Base-by-base conservation (phyloP, 2,888 invertebrate species). In the Microctonus hyperodae region DNA sequence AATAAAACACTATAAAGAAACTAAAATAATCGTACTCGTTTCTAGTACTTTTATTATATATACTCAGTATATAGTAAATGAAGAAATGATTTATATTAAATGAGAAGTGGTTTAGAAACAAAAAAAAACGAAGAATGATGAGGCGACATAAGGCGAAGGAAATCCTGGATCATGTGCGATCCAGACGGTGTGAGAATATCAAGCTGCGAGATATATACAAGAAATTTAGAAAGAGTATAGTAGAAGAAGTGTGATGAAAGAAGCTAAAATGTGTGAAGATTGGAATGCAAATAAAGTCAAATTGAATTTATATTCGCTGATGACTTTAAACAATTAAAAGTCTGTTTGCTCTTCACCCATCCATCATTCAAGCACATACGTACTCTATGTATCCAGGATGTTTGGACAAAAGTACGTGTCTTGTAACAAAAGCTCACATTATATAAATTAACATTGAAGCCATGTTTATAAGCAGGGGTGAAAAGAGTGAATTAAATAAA, bases 271-370 rank as follows among this genome's bases (percentile, higher is more conserved):
- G 31, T 7, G 23, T 23, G 35, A 22, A 37, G 31, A 4, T n/a
- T 40, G 48, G 25, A 31, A n/a, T n/a, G 40, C 65, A 69, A 68
- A 71, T 71, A 71, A 72, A 71, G 71, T 65, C 48, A 37, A 67
- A 69, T 71, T 65, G 69, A 70, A 69, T 69, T 69, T 60, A 62
- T 60, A 62, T 61, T 70, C n/a, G n/a, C n/a, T n/a, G 65, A 51
- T 63, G 64, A 57, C n/a, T n/a, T n/a, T n/a, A n/a, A 65, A 40
- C 59, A 44, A 44, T 48, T 23, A 16, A 48, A 48, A 60, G n/a
- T 25, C 25, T 44, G 31, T 48, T 44, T 60, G 33, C 35, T 22
- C n/a, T n/a, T n/a, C 20, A 44, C 20, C 9, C 31, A 33, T 33
- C 9, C 37, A 44, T 40, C 31, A 6, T 44, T 20, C 16, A 44